These are phyloP conservation scores for Neostethus bicornis DNA, from an alignment of 2,797 vertebrate genomes.

Conservation along the genomic window DNA sequence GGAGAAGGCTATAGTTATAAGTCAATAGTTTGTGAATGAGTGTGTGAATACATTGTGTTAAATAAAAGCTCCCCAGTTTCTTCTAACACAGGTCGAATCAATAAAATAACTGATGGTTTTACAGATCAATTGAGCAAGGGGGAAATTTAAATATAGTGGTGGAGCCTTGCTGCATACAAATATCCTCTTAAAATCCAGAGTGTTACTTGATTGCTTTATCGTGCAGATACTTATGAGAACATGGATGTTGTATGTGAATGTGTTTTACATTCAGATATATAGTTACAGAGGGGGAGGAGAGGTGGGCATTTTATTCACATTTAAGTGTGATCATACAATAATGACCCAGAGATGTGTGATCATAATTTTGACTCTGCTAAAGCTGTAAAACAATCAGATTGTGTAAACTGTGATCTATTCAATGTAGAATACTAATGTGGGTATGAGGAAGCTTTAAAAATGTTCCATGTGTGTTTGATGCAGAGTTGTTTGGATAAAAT, in stretches of 20 bases:
- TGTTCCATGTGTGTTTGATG: background rate
- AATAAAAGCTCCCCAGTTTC: slow-evolving; percentile 37
- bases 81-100: slow-evolving; percentile 25
- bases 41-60: slow-evolving; percentile 37
- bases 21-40: slow-evolving; percentile 18
- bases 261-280: slow-evolving; percentile 23
- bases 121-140: slow-evolving; percentile 11
- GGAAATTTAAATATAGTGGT: slow-evolving; percentile 31
- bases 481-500: background rate
- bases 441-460: background rate
- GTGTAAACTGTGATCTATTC: background rate
- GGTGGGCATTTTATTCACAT: slow-evolving; percentile 1
- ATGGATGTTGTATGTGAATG: slow-evolving; percentile 14
- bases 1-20: slow-evolving; percentile 2
- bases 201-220: slow-evolving; percentile 61
- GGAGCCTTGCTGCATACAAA: background rate
- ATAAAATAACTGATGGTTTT: slow-evolving; percentile 15
- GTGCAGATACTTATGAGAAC: slow-evolving; percentile 42
- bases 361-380: too few relatives aligned
- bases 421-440: background rate
- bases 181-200: slow-evolving; percentile 36
- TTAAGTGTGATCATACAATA: too few relatives aligned
- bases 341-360: background rate
- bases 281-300: slow-evolving; percentile 9
- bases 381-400: background rate